Evolutionary conservation across 2,888 invertebrate genomes (phyloP).

Genomic region (Ophion obscuratus): DNA sequence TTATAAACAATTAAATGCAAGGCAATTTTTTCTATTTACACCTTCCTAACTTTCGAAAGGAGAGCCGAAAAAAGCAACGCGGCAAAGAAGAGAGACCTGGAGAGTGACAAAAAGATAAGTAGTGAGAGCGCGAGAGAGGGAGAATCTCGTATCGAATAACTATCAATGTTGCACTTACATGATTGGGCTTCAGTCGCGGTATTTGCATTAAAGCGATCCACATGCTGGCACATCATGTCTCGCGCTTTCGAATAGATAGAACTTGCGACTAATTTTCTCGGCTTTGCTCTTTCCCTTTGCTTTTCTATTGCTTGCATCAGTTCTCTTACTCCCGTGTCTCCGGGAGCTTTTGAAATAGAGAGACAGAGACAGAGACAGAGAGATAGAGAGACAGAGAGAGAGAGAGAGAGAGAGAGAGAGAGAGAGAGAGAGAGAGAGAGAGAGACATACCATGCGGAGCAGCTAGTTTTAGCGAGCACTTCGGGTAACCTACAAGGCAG

Average conservation of each 20-base stretch:
- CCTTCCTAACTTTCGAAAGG: not conserved
- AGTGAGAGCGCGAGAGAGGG: not conserved
- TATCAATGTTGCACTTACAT: slow-evolving; percentile 65
- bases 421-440: not conserved
- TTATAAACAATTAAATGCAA: too few species aligned
- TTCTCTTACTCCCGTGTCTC: slow-evolving; percentile 19
- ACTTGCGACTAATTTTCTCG: slow-evolving; percentile 6
- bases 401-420: not conserved
- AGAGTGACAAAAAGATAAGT: too few species aligned
- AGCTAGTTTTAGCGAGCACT: slow-evolving; percentile 19
- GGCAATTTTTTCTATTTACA: too few species aligned
- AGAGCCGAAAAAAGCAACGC: not conserved
- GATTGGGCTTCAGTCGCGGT: slow-evolving; percentile 52
- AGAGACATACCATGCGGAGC: not conserved
- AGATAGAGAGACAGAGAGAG: too few species aligned
- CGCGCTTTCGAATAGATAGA: slow-evolving; percentile 10
- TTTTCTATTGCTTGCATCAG: slow-evolving; percentile 42
- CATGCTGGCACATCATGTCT: slow-evolving; percentile 52
- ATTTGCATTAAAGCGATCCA: slow-evolving; percentile 63
- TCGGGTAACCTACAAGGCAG: slow-evolving; percentile 41
- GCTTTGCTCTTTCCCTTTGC: slow-evolving; percentile 3
- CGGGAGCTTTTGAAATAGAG: slow-evolving; percentile 29
- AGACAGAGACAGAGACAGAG: not conserved
- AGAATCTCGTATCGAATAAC: slow-evolving; percentile 60
- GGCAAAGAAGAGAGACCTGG: not conserved